phyloP scores from a whole-genome alignment of 2,113 vertebrate species.

The Jaculus jaculus region DNA sequence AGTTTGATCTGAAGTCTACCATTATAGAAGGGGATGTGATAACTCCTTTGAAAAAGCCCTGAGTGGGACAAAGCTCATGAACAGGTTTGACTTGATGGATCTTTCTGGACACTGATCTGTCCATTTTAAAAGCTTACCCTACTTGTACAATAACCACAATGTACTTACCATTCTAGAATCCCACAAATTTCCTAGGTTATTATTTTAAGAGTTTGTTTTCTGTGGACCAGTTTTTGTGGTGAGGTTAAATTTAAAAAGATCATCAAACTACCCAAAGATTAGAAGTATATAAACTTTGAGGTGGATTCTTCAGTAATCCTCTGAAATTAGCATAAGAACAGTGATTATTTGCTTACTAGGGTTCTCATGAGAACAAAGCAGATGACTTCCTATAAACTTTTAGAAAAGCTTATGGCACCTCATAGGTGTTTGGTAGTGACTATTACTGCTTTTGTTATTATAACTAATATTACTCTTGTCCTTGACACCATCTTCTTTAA shows the following conservation, averaged over 20 bases:
- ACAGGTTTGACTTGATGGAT: slow-evolving; percentile 60
- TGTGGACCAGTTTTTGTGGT: background rate
- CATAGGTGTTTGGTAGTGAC: background rate
- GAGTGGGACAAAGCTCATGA: slow-evolving; percentile 14
- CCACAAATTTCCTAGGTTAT: background rate
- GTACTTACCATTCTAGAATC: slow-evolving; percentile 23
- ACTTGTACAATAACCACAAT: slow-evolving; percentile 55
- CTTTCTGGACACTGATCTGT: background rate
- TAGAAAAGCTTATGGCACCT: background rate
- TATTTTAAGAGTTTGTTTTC: slow-evolving; percentile 7
- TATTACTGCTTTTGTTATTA: background rate
- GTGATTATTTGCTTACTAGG: background rate
- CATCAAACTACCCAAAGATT: background rate
- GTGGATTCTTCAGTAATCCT: background rate
- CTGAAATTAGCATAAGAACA: background rate
- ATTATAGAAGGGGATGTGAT: background rate
- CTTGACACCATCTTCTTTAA: background rate
- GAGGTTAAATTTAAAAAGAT: background rate
- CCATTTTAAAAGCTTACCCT: background rate
- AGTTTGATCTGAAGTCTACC: slow-evolving; percentile 24
- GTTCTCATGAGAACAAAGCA: background rate
- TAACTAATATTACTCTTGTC: background rate
- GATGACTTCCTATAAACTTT: background rate
- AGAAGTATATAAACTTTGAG: background rate
- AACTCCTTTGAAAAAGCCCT: background rate